These are phyloP conservation scores for Crossocerus cetratus DNA, from an alignment of 2,888 invertebrate species.

Conservation along the genomic window DNA sequence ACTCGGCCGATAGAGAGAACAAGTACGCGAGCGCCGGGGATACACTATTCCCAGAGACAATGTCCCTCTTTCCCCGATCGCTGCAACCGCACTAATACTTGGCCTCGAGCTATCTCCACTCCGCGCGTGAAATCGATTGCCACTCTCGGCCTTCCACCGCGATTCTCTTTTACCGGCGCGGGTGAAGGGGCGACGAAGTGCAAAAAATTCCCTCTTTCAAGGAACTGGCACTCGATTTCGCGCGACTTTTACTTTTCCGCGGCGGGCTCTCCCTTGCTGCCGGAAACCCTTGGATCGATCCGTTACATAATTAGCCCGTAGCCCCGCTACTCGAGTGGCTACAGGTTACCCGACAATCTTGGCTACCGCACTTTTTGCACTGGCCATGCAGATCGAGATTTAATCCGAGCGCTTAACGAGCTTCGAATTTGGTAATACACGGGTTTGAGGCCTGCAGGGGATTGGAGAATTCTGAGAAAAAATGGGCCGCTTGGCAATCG, in stretches of 20 bases:
- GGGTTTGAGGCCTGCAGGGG: background rate
- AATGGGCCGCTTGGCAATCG: no score
- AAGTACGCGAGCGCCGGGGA: slow-evolving; percentile 26
- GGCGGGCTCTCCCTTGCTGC: slow-evolving; percentile 33
- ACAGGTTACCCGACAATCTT: slow-evolving; percentile 16
- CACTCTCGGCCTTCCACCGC: no score
- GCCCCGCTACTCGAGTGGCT: slow-evolving; percentile 10
- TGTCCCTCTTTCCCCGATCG: slow-evolving; percentile 27
- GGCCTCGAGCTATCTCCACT: background rate
- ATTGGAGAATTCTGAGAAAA: no score
- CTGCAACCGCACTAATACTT: background rate
- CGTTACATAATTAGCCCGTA: slow-evolving; percentile 3
- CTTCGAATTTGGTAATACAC: slow-evolving; percentile 21
- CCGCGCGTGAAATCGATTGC: slow-evolving; percentile 18
- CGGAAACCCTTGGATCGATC: slow-evolving; percentile 39
- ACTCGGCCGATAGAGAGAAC: slow-evolving; percentile 22
- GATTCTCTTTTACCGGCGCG: no score
- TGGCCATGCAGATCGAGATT: background rate
- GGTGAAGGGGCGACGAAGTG: background rate
- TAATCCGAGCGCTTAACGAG: background rate
- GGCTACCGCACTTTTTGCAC: background rate
- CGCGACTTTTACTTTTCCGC: slow-evolving; percentile 37
- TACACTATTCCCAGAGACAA: slow-evolving; percentile 24
- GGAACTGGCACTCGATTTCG: slow-evolving; percentile 10
- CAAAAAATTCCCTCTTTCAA: slow-evolving; percentile 14